Conservation (phyloP, 2,888 invertebrate genomes). For the Coleophora flavipennella region DNA sequence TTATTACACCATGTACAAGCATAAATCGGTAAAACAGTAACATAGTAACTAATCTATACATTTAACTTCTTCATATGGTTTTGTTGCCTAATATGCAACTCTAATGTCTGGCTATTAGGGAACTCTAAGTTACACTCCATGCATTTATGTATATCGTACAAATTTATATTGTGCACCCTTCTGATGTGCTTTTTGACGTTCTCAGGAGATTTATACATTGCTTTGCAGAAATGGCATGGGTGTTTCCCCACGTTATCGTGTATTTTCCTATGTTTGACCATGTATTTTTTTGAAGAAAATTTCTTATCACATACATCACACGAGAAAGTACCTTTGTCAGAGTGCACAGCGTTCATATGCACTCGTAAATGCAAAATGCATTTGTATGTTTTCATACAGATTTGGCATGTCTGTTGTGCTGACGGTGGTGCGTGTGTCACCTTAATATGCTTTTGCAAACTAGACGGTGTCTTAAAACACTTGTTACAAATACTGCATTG, state of each 20-base stretch:
- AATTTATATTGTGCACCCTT: constrained; percentile 22
- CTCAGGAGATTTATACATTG: constrained; percentile 22
- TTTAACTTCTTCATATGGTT: too few relatives aligned
- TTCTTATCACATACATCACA: constrained; percentile 30
- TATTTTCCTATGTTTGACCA: constrained; percentile 28
- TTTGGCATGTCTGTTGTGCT: constrained; percentile 22
- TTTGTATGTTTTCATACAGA: constrained; percentile 31
- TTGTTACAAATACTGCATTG: constrained; percentile 27
- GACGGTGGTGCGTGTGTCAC: constrained; percentile 34
- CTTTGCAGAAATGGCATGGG: constrained; percentile 25
- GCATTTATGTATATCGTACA: not conserved
- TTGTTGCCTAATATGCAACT: not conserved
- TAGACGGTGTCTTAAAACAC: constrained; percentile 24
- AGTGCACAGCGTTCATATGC: constrained; percentile 28
- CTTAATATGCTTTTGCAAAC: constrained; percentile 26
- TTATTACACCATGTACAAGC: too few relatives aligned
- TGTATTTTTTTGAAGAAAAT: constrained; percentile 26
- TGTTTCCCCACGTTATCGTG: constrained; percentile 18
- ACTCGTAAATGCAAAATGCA: constrained; percentile 28
- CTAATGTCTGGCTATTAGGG: not conserved
- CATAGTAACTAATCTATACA: too few relatives aligned
- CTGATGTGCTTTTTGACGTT: constrained; percentile 28
- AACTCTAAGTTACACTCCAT: not conserved
- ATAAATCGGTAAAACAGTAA: too few relatives aligned
- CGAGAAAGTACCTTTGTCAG: constrained; percentile 19